Base-by-base conservation (phyloP, 1,140 invertebrate genomes). In the Pteromalus puparum region DNA sequence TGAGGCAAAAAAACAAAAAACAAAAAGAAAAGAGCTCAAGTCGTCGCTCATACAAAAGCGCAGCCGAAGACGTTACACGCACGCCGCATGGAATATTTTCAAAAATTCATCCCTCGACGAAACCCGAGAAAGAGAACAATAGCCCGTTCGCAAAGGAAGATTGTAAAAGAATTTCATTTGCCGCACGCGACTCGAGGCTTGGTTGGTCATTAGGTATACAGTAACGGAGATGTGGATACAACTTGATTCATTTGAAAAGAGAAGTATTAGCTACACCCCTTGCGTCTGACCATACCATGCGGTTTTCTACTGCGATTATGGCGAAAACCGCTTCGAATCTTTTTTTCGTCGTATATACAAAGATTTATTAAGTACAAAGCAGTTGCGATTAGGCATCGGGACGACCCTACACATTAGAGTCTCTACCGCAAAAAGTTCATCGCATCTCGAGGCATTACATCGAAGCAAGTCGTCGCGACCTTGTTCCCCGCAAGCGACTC, bases 81-180 rank as follows among this genome's bases (percentile, higher is more conserved):
- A 28, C 15, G 67, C 67, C 26, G 67, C 28, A 10, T n/a, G 26
- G 24, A 28, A 70, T 61, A 61, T 70, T 70, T 70, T 70, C 67
- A 70, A 70, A 70, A 70, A 70, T 70, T 70, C 67, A 70, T 70
- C 67, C 67, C 26, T 12, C 24, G 10, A 30, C 67, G 67, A 70
- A 28, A 70, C 2, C 3, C 30, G 30, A 34, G 61, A 65, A 15
- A 3, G 28, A 70, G 67, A 70, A 70, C 21, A 70, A 70, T 70
- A 26, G 67, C 3, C 26, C 26, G n/a, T 30, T 70, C 12, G 18
- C 28, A 15, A 2, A 70, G 21, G 67, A 70, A 26, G 67, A 70
- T 70, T 28, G 30, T 70, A 70, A 21, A 28, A 28, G 26, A 28
- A 70, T 30, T 30, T 70, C 6, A 70, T 70, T 70, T 70, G 9